Percentiles rank a stretch among this genome's conserved stretches.
phyloP scores from a whole-genome alignment of 2,888 invertebrate genomes.

The Coenonympha arcania region DNA sequence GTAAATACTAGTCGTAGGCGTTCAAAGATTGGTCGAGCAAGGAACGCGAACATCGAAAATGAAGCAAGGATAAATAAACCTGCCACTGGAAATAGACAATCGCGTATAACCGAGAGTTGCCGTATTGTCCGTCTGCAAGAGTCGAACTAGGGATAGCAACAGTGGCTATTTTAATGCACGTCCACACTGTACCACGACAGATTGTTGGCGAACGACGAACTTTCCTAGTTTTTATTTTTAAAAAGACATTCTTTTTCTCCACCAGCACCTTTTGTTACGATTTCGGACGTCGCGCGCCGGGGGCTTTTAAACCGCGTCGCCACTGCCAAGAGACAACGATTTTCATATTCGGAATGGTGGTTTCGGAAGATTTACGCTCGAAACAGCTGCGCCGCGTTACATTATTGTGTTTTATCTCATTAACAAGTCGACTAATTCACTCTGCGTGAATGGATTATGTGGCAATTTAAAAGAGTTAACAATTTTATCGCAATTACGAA shows the following conservation, averaged over 20 bases:
- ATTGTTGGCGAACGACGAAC: conserved; percentile 61
- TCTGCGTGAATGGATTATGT: conserved; percentile 11
- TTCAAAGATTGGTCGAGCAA: background rate
- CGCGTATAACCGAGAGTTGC: conserved; percentile 7
- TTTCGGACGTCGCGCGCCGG: too few species aligned
- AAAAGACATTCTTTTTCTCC: conserved; percentile 49
- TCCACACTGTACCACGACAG: conserved; percentile 50
- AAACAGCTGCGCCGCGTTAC: conserved; percentile 11
- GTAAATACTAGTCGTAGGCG: background rate
- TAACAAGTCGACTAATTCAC: conserved; percentile 8
- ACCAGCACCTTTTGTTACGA: conserved; percentile 57
- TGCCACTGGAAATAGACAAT: conserved; percentile 21
- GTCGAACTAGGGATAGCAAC: conserved; percentile 40
- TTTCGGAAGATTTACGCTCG: conserved; percentile 14
- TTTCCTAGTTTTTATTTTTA: conserved; percentile 65
- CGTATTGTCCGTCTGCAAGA: conserved; percentile 33
- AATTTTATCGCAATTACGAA: background rate
- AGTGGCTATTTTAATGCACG: conserved; percentile 23
- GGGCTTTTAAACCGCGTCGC: conserved; percentile 20
- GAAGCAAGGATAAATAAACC: conserved; percentile 10
- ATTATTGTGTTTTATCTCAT: conserved; percentile 15
- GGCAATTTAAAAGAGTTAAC: background rate
- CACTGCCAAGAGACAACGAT: conserved; percentile 26
- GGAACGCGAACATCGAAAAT: background rate
- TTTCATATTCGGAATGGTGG: conserved; percentile 15